Evolutionary conservation across 2,113 vertebrate species (phyloP), one percentile per base, ranked within the genome.

Genomic region (Heterochromis multidens): DNA sequence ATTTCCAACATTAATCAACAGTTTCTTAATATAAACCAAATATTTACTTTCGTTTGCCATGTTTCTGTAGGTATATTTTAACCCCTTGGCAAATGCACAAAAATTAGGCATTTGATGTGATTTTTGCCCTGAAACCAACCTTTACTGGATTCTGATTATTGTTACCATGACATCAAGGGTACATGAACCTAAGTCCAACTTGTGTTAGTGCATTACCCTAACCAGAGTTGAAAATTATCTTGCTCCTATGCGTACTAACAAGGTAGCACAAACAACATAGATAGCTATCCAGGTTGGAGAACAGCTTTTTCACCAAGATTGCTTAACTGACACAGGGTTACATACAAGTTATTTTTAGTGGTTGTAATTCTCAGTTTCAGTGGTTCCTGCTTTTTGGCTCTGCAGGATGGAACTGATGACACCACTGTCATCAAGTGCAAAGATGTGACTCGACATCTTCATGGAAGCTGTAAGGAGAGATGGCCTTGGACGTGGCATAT

Each of bases 401-500:
- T 59, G 79, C 62, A 74, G 70, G 43, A 62, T 35, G 19, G 31
- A 81, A 86, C 21, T 74, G 81, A 79, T 88, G 79, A 82, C 79
- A 82, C 63, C 25, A 6, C 82, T 81, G 76, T 88, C 86, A 88
- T 78, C 76, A 72, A 12, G 52, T 80, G 77, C 83, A 87, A 78
- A 86, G 82, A 87, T 77, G 80, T 84, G 86, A 86, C 88, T 84
- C 40, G 33, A 86, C 79, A 58, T 83, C 76, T 88, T 87, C 84
- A 86, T 52, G 81, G 81, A 79, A 57, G 79, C 91, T 85, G 93
- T 89, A 94, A 95, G 88, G 74, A 85, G 91, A 95, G 90, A 91
- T 58, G 87, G 58, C 84, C 37, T 76, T 74, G 23, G 79, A 85
- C 63, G 52, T 67, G 87, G 88, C 88, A 94, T 58, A 90, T 90